Base-by-base conservation (phyloP, 2,797 vertebrate genomes). In the Karalla daura region DNA sequence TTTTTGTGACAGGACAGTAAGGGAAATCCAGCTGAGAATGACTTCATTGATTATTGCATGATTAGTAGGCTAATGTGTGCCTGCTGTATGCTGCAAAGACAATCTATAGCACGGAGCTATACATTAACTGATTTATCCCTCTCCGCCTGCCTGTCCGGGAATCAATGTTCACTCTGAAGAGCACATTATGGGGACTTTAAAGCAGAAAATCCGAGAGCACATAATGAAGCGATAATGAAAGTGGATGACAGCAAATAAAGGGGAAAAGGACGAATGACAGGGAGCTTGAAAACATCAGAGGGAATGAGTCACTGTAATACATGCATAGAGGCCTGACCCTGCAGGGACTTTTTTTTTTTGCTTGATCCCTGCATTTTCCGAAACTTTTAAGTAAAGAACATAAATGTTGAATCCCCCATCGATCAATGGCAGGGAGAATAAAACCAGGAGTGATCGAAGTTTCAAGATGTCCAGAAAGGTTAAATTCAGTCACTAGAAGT, bases 81-180 rank as follows among this genome's bases (percentile, higher is more conserved):
- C 64, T 40, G 49, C 45, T 54, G 47, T 63, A 65, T 7, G 72
- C 59, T 47, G 23, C 59, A 61, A 32, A 73, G 50, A 69, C 46
- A 49, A 64, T 58, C 55, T 63, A 70, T 78, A 59, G 43, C 1
- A 2, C 39, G 66, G 33, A 6, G 21, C 51, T 68, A 18, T 75
- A 75, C 78, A 82, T 86, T 70, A 74, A 74, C 63, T 71, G 65
- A 78, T 86, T 80, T 66, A 76, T 78, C 28, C 17, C 47, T 33
- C 47, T 66, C 61, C 41, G 66, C 63, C 41, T 37, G 67, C 52
- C 61, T 50, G 52, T 65, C 70, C 59, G 47, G 17, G 44, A 80
- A 89, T 90, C 81, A 78, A 80, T 86, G 81, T 49, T 51, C 54
- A 43, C 66, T 83, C 80, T 86, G 67, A 88, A 71, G 74, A 64